A percentile compares a stretch with the other conserved stretches of the same genome.
Evolutionary conservation across 1,140 invertebrate genomes (phyloP).

Genomic region (Spodoptera litura): DNA sequence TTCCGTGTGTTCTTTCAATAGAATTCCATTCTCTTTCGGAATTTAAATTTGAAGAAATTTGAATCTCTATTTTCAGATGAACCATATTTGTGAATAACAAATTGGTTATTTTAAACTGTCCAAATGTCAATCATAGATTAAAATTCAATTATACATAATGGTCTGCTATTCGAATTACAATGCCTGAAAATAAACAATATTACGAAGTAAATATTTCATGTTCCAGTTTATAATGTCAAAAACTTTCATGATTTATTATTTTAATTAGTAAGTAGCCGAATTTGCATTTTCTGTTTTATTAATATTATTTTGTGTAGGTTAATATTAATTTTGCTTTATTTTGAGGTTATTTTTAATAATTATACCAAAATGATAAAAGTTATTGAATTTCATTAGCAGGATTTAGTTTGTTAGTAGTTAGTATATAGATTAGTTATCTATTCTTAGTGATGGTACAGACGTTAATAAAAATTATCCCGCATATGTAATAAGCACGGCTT

Average conservation of each 20-base stretch:
- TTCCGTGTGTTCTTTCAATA: conserved; percentile 22
- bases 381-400: too few species aligned
- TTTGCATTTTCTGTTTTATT: neutral
- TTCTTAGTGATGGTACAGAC: too few species aligned
- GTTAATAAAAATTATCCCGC: too few species aligned
- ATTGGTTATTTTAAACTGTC: neutral
- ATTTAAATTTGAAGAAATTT: neutral
- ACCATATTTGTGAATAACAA: neutral
- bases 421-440: too few species aligned
- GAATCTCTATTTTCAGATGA: conserved; percentile 3
- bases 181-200: neutral
- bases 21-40: conserved; percentile 11
- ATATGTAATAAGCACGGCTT: too few species aligned
- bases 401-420: too few species aligned
- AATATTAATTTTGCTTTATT: too few species aligned
- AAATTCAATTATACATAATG: neutral
- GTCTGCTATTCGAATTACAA: neutral
- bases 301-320: neutral
- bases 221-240: conserved; percentile 14
- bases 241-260: conserved; percentile 3
- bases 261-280: conserved; percentile 11
- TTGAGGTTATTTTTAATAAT: too few species aligned
- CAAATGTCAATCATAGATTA: neutral
- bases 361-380: too few species aligned
- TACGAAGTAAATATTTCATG: neutral